Evolutionary conservation across 2,888 invertebrate genomes (phyloP), one percentile per base, ranked within the genome.

Genomic region (Bombyx huttoni): DNA sequence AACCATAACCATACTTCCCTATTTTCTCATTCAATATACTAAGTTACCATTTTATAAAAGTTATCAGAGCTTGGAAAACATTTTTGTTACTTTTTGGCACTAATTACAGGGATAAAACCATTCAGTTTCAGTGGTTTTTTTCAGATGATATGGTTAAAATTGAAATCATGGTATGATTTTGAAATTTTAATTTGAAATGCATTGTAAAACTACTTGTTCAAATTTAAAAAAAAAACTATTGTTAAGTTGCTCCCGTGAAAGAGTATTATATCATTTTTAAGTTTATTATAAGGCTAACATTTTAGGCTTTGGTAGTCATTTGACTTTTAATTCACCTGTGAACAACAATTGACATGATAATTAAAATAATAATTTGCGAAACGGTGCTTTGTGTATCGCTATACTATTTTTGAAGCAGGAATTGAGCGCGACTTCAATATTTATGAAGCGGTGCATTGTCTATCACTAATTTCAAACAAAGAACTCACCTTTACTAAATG

Each of bases 201-300:
- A 64, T 66, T 56, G 56, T 58, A 53, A 46, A 49, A 34, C 47
- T 53, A 58, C 54, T 58, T 48, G 53, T 57, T 51, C 46, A 56
- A 56, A 56, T 68, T 65, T 60, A 68, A 70, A 70, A 70, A 63
- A 74, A 70, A 71, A 60, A 62, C 78, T 84, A 82, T 68, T 61
- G 64, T 67, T 82, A 82, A 82, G 83, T 84, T 85, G 84, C 78
- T 85, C 84, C 85, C 77, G 63, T 63, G 68, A 65, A 76, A 75
- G 74, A 78, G 79, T 75, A 40, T 40, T 74, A 68, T 64, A 64
- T 55, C 64, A 65, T 58, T 59, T 55, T 56, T 57, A 52, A 5
- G 40, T 40, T 7, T 40, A 40, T 40, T 40, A n/a, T n/a, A n/a
- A n/a, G n/a, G n/a, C n/a, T n/a, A 10, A 40, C 8, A 10, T 40